phyloP scores from a whole-genome alignment of 2,888 invertebrate species.

The Xestobium rufovillosum region DNA sequence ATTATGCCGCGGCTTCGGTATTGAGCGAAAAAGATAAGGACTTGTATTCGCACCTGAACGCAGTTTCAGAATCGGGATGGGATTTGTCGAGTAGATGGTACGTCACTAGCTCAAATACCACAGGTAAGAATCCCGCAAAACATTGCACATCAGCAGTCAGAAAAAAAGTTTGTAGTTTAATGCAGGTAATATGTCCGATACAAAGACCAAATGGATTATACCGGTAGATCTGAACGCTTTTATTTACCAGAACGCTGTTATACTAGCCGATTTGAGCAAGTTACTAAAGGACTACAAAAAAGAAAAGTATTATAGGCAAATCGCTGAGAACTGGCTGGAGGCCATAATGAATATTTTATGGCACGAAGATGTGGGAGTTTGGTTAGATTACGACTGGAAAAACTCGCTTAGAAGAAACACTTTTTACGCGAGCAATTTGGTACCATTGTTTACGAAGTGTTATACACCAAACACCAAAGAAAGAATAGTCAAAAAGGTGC shows the following conservation, averaged over 20 bases:
- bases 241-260: conserved; percentile 73
- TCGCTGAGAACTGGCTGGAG: conserved; percentile 57
- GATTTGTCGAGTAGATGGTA: conserved; percentile 93
- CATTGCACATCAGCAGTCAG: too few species aligned
- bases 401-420: conserved; percentile 60
- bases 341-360: conserved; percentile 67
- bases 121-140: conserved; percentile 54
- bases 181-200: conserved; percentile 62
- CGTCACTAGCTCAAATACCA: conserved; percentile 58
- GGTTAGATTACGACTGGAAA: conserved; percentile 78
- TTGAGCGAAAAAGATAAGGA: conserved; percentile 54
- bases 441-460: conserved; percentile 75
- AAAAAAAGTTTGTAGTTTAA: conserved; percentile 5
- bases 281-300: conserved; percentile 52
- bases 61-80: conserved; percentile 94
- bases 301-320: conserved; percentile 52
- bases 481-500: conserved; percentile 52
- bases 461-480: conserved; percentile 53
- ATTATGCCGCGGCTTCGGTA: conserved; percentile 50
- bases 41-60: conserved; percentile 76
- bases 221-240: conserved; percentile 90
- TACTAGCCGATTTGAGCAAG: conserved; percentile 62
- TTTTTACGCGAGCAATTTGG: conserved; percentile 73
- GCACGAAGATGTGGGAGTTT: conserved; percentile 78
- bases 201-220: conserved; percentile 72